Percentiles rank a stretch among this genome's conserved stretches.
These are phyloP conservation scores for Calonectris borealis DNA, from an alignment of 2,113 vertebrate species.

Conservation along the genomic window DNA sequence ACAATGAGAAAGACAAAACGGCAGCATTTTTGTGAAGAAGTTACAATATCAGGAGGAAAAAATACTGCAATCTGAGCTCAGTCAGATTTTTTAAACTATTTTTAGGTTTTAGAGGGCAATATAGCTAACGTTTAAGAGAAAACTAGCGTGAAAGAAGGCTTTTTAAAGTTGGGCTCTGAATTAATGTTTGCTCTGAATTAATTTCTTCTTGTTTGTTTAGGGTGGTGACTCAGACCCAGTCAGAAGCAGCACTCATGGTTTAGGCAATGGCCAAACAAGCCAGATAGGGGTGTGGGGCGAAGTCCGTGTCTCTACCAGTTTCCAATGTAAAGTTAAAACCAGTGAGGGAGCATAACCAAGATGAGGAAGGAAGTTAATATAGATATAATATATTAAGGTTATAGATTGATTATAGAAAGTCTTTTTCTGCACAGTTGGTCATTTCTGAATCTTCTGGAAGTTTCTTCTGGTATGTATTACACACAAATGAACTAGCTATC, in stretches of 20 bases:
- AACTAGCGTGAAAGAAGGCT: not conserved
- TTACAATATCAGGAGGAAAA: not conserved
- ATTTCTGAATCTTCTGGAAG: conserved; percentile 12
- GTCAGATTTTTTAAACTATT: not conserved
- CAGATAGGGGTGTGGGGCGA: not conserved
- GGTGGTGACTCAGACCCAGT: not conserved
- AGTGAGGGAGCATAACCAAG: not conserved
- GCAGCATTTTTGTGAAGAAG: not conserved
- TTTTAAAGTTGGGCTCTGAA: not conserved
- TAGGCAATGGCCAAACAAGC: not conserved
- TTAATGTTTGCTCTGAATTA: not conserved
- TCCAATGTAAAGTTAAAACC: not conserved
- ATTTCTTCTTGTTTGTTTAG: not conserved
- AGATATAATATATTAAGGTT: not conserved
- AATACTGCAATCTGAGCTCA: not conserved
- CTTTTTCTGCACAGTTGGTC: not conserved
- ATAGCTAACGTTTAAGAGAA: not conserved
- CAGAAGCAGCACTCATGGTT: not conserved
- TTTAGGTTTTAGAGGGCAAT: not conserved
- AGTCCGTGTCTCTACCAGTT: not conserved
- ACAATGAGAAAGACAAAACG: not conserved
- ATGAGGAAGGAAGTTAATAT: not conserved
- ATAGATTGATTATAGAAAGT: not conserved
- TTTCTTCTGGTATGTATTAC: not conserved
- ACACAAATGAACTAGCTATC: not conserved